A percentile compares a stretch with the other conserved stretches of the same genome.
Conservation (phyloP, 2,797 vertebrate genomes). For the Tympanoctomys barrerae region DNA sequence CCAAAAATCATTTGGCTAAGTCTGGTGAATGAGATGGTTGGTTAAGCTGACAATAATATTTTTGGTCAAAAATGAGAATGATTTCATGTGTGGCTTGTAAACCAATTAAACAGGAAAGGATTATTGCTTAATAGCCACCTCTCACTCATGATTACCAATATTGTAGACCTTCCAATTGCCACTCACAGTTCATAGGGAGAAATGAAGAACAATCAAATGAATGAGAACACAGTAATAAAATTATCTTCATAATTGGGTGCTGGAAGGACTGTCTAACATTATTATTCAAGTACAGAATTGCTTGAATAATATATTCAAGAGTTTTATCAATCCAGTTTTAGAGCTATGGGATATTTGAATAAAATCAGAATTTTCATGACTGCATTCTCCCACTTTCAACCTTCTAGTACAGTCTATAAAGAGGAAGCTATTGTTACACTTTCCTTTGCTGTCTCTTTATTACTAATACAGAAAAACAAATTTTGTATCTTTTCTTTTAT, state of each 20-base stretch:
- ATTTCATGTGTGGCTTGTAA: conserved; percentile 54
- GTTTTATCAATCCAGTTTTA: conserved; percentile 28
- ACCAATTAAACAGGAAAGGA: conserved; percentile 20
- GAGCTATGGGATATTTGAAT: conserved; percentile 34
- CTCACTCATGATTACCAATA: background rate
- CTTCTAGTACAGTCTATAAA: background rate
- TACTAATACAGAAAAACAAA: background rate
- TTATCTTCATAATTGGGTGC: background rate
- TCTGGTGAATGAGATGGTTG: conserved; percentile 21
- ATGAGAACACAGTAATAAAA: background rate
- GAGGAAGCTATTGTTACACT: background rate
- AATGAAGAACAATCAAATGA: background rate
- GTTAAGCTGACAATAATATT: conserved; percentile 35
- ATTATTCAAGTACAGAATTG: conserved; percentile 26
- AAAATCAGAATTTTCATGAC: background rate
- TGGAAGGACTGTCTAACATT: background rate
- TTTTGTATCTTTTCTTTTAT: background rate
- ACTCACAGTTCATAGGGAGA: background rate
- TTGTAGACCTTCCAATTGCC: background rate
- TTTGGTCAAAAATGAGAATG: conserved; percentile 47
- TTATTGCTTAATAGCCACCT: conserved; percentile 10
- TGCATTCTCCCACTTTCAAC: background rate
- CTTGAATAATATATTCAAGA: background rate
- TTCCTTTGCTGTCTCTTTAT: conserved; percentile 64
- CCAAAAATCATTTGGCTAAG: conserved; percentile 40